phyloP scores from a whole-genome alignment of 2,113 vertebrate genomes.

The Mungos mungo region DNA sequence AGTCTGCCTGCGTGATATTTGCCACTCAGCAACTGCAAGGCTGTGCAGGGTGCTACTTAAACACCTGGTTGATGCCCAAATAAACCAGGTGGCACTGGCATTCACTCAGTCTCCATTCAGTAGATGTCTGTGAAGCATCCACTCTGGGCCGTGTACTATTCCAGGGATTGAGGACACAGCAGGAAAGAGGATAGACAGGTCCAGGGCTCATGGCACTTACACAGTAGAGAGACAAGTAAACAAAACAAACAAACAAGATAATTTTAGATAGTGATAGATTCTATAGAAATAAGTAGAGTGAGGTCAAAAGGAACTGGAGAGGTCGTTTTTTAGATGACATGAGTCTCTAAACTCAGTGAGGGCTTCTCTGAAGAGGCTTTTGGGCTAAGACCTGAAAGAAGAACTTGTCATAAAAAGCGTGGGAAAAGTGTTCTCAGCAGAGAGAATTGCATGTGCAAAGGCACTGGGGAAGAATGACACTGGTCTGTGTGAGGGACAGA shows the following conservation, averaged over 20 bases:
- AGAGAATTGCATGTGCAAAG: neutral
- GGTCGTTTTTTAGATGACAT: neutral
- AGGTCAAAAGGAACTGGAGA: neutral
- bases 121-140: neutral
- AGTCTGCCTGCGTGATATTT: neutral
- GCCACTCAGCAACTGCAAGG: neutral
- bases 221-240: neutral
- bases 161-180: neutral
- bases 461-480: neutral
- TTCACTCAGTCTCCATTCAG: neutral
- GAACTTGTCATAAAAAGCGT: neutral
- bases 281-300: neutral
- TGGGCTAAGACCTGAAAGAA: neutral
- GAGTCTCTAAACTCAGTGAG: neutral
- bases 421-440: neutral
- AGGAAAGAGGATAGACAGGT: neutral
- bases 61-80: neutral
- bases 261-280: neutral
- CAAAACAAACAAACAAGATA: neutral
- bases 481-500: neutral
- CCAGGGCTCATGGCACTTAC: neutral
- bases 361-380: constrained; percentile 5
- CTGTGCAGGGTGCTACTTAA: neutral
- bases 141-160: neutral
- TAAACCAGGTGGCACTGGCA: neutral